Evolutionary conservation across 2,797 vertebrate species (phyloP).

Genomic region (Myotis pilosus): DNA sequence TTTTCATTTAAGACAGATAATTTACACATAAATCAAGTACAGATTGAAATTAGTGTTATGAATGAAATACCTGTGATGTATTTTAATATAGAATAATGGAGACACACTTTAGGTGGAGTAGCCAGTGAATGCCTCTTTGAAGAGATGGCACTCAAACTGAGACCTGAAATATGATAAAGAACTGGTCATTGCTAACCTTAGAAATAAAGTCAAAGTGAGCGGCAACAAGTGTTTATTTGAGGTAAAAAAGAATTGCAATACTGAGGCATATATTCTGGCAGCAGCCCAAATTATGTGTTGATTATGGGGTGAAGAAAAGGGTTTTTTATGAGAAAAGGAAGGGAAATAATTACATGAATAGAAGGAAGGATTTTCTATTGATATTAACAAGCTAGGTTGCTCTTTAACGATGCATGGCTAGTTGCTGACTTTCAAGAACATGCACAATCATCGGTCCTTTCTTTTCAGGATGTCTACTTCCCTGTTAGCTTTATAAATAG

Average conservation of each 20-base stretch:
- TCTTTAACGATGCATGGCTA: not conserved
- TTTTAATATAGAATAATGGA: not conserved
- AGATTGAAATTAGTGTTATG: not conserved
- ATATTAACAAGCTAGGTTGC: not conserved
- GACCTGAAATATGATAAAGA: not conserved
- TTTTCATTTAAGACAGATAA: not conserved
- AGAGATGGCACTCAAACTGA: not conserved
- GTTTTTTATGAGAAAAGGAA: not conserved
- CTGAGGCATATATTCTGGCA: not conserved
- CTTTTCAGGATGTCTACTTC: not conserved
- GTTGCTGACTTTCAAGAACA: not conserved
- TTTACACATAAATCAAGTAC: not conserved
- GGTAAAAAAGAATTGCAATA: not conserved
- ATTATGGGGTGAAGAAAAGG: not conserved
- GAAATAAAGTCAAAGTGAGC: not conserved
- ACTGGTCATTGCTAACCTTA: not conserved
- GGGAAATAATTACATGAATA: not conserved
- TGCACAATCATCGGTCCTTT: not conserved
- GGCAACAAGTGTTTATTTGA: not conserved
- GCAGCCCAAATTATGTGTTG: not conserved
- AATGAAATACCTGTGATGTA: not conserved
- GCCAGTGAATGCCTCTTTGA: not conserved
- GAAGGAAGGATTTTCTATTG: not conserved
- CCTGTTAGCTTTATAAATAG: not conserved
- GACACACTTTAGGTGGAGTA: not conserved